Percentiles rank a stretch among this genome's conserved stretches.
phyloP scores from a whole-genome alignment of 2,888 invertebrate genomes.

The Girardia tigrina region DNA sequence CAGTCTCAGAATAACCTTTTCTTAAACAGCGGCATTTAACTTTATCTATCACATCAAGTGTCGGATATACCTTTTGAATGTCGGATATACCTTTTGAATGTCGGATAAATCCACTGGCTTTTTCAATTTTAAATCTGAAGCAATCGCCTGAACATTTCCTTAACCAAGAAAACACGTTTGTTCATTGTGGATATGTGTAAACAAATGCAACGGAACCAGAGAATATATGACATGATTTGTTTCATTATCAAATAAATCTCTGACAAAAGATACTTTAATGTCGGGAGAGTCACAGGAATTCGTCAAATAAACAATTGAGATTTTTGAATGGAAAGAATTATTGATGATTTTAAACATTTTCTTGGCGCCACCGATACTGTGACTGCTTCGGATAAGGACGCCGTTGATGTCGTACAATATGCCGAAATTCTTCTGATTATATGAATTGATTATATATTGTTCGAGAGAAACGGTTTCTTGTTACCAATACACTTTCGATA shows the following conservation, averaged over 20 bases:
- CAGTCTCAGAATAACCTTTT: background rate
- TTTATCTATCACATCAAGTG: background rate
- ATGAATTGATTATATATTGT: too few species aligned
- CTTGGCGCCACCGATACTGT: constrained; percentile 42
- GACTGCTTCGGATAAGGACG: constrained; percentile 45
- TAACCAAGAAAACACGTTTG: constrained; percentile 48
- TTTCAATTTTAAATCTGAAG: too few species aligned
- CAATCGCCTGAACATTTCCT: too few species aligned
- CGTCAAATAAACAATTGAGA: constrained; percentile 48
- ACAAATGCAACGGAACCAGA: constrained; percentile 45
- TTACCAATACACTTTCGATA: too few species aligned
- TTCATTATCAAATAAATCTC: constrained; percentile 42
- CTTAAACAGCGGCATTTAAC: background rate
- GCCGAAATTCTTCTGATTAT: too few species aligned
- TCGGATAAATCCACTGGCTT: too few species aligned
- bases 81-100: background rate
- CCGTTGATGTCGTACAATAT: constrained; percentile 50
- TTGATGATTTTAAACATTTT: constrained; percentile 42
- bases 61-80: background rate
- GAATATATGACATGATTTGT: constrained; percentile 49
- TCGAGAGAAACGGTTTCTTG: too few species aligned
- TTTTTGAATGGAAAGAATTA: constrained; percentile 42
- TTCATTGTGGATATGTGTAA: constrained; percentile 44
- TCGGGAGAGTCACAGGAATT: constrained; percentile 44
- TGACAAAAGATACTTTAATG: constrained; percentile 44